Evolutionary conservation across 2,113 vertebrate species (phyloP).

Genomic region (Abramis brama): DNA sequence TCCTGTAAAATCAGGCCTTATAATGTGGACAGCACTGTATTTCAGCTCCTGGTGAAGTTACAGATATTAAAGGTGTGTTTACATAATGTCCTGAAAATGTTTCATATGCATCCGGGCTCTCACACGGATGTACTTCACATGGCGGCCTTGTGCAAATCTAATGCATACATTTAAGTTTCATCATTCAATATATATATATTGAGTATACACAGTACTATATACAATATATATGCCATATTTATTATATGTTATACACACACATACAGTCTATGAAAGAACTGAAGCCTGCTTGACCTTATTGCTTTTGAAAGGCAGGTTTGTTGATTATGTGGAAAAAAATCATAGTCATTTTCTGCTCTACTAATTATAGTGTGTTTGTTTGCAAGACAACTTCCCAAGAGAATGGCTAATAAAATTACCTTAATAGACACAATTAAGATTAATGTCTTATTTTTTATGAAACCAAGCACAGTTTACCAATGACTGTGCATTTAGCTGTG

Average conservation of each 20-base stretch:
- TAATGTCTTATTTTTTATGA: neutral
- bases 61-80: constrained; percentile 8
- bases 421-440: constrained; percentile 14
- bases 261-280: neutral
- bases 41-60: constrained; percentile 1
- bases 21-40: neutral
- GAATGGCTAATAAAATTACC: neutral
- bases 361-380: neutral
- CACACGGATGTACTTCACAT: neutral
- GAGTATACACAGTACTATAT: neutral
- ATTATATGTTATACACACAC: neutral
- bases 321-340: neutral
- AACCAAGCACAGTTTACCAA: neutral
- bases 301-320: neutral
- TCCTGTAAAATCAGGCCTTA: neutral
- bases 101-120: neutral
- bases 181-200: neutral
- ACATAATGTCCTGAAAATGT: neutral
- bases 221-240: neutral
- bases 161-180: neutral
- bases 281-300: neutral
- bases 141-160: neutral
- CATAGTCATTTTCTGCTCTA: neutral
- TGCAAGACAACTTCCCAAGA: neutral
- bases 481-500: neutral